Percentiles rank a stretch among this genome's conserved stretches.
phyloP scores from a whole-genome alignment of 2,797 vertebrate genomes.

The Phoebastria nigripes region DNA sequence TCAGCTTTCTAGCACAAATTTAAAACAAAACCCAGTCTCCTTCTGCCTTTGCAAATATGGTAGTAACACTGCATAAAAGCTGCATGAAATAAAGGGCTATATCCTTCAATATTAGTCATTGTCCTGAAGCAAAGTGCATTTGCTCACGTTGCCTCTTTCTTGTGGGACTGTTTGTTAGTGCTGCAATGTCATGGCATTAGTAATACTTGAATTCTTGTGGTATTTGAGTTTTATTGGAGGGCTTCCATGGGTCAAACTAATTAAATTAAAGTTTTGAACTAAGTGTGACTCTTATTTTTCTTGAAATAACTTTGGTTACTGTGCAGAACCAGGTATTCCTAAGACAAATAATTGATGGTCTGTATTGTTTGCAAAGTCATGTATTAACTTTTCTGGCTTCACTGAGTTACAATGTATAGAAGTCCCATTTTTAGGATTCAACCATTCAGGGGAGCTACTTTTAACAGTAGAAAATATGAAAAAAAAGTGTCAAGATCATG shows the following conservation, averaged over 20 bases:
- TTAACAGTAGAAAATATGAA: neutral
- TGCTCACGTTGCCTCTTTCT: neutral
- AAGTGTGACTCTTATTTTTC: neutral
- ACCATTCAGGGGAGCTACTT: neutral
- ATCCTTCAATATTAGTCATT: neutral
- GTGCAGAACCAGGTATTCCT: neutral
- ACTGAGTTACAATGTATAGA: neutral
- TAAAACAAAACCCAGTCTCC: neutral
- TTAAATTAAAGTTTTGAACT: neutral
- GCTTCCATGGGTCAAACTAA: neutral
- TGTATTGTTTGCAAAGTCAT: neutral
- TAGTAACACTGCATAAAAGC: neutral
- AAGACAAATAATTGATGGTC: neutral
- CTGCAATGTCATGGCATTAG: neutral
- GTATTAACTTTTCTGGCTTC: neutral
- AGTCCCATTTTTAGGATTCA: neutral
- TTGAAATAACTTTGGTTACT: neutral
- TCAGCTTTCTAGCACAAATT: neutral
- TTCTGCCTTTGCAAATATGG: neutral
- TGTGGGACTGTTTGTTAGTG: neutral
- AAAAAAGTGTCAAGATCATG: neutral
- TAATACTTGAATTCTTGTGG: neutral
- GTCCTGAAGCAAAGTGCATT: neutral
- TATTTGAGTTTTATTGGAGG: neutral
- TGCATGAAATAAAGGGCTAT: neutral